Percentiles rank a stretch among this genome's conserved stretches.
phyloP scores from a whole-genome alignment of 2,888 invertebrate species.

The Diplazon laetatorius region DNA sequence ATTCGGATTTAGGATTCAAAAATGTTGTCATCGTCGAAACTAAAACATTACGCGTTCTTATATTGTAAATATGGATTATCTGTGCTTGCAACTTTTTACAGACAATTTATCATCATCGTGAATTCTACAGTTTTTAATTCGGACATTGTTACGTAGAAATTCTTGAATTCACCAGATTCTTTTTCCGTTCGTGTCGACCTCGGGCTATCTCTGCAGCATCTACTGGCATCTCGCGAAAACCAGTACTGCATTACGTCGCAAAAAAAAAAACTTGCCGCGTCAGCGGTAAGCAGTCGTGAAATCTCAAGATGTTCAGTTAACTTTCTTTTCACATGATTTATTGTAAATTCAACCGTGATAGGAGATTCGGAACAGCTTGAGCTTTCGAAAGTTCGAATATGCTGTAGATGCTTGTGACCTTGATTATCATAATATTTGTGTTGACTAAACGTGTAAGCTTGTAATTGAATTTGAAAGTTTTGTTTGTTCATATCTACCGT shows the following conservation, averaged over 20 bases:
- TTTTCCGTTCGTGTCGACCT: too few species aligned
- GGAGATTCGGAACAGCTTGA: neutral
- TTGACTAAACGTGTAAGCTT: neutral
- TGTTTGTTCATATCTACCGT: neutral
- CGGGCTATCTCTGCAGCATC: too few species aligned
- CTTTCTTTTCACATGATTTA: too few species aligned
- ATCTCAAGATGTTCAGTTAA: neutral
- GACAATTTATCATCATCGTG: too few species aligned
- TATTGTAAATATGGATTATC: too few species aligned
- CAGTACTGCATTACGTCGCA: neutral
- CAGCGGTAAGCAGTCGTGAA: slow-evolving; percentile 1
- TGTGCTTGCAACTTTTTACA: too few species aligned
- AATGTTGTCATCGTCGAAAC: too few species aligned
- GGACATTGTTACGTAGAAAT: too few species aligned
- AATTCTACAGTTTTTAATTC: too few species aligned
- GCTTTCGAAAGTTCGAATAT: neutral
- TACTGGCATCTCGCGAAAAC: neutral
- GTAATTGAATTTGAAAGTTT: neutral
- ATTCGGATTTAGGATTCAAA: too few species aligned
- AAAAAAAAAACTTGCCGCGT: slow-evolving; percentile 6
- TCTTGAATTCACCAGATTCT: too few species aligned
- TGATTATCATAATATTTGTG: neutral
- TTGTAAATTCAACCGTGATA: neutral
- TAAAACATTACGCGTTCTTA: too few species aligned
- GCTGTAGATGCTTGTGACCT: neutral